phyloP scores from a whole-genome alignment of 2,797 vertebrate genomes.

The Heliangelus exortis region DNA sequence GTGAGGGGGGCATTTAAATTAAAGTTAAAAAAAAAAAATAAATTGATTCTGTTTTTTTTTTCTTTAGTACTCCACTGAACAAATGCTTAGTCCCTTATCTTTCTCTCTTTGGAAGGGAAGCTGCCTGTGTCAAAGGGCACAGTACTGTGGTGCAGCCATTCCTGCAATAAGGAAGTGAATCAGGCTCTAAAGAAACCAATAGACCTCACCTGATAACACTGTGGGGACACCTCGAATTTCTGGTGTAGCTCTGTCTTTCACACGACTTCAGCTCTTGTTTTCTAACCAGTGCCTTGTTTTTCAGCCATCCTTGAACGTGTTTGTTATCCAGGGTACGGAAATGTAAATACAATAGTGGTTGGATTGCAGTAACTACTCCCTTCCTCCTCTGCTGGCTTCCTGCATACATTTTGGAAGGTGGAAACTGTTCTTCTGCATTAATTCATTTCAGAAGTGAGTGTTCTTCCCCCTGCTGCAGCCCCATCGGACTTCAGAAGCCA shows the following conservation, averaged over 20 bases:
- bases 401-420: neutral
- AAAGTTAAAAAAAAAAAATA: neutral
- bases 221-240: neutral
- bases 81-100: neutral
- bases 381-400: slow-evolving; percentile 62
- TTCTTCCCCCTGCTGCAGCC: neutral
- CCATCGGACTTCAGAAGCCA: neutral
- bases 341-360: slow-evolving; percentile 54
- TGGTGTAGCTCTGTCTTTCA: neutral
- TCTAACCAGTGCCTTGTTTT: neutral
- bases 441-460: neutral
- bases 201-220: fast-evolving
- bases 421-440: neutral
- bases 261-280: neutral
- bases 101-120: neutral
- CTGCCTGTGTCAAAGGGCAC: neutral
- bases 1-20: neutral
- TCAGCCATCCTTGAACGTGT: neutral
- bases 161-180: neutral
- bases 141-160: neutral
- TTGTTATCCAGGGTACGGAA: slow-evolving; percentile 23
- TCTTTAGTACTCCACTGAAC: neutral
- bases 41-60: neutral
- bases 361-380: slow-evolving; percentile 50
- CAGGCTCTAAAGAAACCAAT: neutral